Evolutionary conservation across 2,888 invertebrate genomes (phyloP), one percentile per base, ranked within the genome.

Genomic region (Tribolium freemani): DNA sequence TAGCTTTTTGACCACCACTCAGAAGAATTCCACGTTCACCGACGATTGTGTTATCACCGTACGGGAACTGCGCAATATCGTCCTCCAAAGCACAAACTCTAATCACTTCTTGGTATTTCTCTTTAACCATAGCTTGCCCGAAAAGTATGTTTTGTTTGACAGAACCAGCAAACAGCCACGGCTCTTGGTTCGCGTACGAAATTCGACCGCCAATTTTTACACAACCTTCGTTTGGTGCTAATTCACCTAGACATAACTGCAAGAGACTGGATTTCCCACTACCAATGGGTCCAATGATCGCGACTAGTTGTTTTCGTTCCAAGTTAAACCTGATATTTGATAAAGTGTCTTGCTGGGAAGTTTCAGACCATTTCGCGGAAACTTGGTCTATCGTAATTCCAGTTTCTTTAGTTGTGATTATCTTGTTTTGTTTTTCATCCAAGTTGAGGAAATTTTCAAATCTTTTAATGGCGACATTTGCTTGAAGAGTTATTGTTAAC

Each of bases 141-240:
- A 96, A 95, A 6, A 94, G 86, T 72, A 96, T 93, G 82, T 96
- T 96, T 80, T 94, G 92, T 51, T 91, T 88, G 1, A 96, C 89
- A 0, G 92, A 91, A 1, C 90, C 91, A 0, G 90, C 89, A 77
- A 93, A 93, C 1, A 93, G 85, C 95, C 96, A 96, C 0, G 96
- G 91, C 78, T 95, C 93, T 86, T 95, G 94, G 57, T 93, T 90
- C 0, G 93, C 92, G 83, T 94, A 96, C 0, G 92, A 88, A 10
- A 92, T 81, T 2, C 86, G 86, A 3, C 94, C 94, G 0, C 89
- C 88, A n/a, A 93, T 85, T 1, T 88, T 85, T 57, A 94, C 83
- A 0, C 87, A 87, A 0, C 96, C 95, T 26, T 87, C 84, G 0
- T 87, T 84, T 2, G 91, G 86, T 0, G 90, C 89, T 10, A 95